Conservation (phyloP, 2,113 vertebrate species). For the Macrotus californicus region DNA sequence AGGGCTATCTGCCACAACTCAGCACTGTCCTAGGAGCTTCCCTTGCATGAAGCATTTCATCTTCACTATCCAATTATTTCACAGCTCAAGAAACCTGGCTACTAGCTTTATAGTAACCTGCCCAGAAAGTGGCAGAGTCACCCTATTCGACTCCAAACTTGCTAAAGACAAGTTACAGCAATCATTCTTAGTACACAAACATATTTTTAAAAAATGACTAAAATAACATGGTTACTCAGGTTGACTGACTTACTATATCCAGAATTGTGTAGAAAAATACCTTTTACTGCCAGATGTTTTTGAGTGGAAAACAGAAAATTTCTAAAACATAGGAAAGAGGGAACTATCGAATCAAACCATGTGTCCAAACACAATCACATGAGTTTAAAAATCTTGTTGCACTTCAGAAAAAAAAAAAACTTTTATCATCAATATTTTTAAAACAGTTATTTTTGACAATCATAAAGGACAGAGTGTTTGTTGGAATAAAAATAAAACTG, state of each 20-base stretch:
- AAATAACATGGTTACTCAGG: background rate
- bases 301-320: background rate
- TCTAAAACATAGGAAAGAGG: background rate
- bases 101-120: background rate
- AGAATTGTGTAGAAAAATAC: background rate
- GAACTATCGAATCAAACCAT: background rate
- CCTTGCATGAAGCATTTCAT: background rate
- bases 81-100: background rate
- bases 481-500: constrained; percentile 16
- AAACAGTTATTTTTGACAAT: background rate
- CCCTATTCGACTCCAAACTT: background rate
- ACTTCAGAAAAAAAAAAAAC: background rate
- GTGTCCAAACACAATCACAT: background rate
- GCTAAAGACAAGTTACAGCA: background rate
- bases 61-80: background rate
- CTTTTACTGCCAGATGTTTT: background rate
- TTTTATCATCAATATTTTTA: background rate
- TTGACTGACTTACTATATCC: background rate
- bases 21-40: background rate
- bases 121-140: background rate
- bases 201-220: background rate
- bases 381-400: background rate
- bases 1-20: background rate
- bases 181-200: background rate
- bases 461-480: background rate